Evolutionary conservation across 2,888 invertebrate species (phyloP), one percentile per base, ranked within the genome.

Genomic region (Gastrophysa polygoni): DNA sequence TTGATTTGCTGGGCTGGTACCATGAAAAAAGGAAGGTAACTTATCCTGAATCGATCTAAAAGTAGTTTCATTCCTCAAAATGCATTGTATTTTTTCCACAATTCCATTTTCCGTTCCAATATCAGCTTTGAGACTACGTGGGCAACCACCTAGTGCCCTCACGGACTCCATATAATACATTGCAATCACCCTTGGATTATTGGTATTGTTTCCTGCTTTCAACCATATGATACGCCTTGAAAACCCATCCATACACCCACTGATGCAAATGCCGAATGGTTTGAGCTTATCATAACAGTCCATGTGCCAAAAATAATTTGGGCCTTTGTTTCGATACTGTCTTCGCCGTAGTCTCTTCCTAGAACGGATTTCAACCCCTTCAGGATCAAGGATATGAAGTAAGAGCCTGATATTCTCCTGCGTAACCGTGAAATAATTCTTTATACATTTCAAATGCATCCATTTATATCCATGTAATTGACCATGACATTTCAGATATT

Each of bases 281-380:
- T 65, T 65, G 17, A 62, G 44, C 47, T 65, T 65, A 28, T 65
- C 61, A 60, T 66, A 66, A 29, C 32, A 62, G 57, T 66, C 60
- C 21, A 58, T 59, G 49, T 66, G 66, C 63, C 66, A 66, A 11
- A 66, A 11, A 52, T 29, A 63, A 60, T 66, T 66, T 14, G 66
- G 60, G 10, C 66, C 61, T 17, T 50, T 51, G 24, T 32, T 54
- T 10, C 11, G 20, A 16, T 59, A 60, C 43, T 60, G 60, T 17
- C 50, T 50, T 54, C 59, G 18, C 24, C n/a, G n/a, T 46, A 51
- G 20, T 43, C 50, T n/a, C 18, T 44, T 59, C 24, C 59, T 28
- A 29, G 28, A 49, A 6, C 55, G 24, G 14, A 20, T 20, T 43
- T 44, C 29, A n/a, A 55, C 54, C 10, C 34, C 51, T 2, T 4